Evolutionary conservation across 2,797 vertebrate genomes (phyloP).

Genomic region (Macropus fuliginosus): DNA sequence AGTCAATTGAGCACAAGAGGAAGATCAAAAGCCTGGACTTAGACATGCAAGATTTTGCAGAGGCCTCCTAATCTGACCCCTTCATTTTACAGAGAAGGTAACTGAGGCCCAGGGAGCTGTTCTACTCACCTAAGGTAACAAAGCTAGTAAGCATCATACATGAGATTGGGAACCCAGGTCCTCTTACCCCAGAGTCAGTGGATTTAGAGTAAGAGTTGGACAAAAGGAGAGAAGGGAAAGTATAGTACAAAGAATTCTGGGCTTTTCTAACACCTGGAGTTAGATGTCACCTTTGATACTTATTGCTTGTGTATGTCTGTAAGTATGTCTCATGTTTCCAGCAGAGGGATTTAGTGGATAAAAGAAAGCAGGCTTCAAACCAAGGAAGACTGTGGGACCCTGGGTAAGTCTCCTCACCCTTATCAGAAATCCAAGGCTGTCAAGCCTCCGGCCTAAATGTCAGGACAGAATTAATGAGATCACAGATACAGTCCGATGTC

Average conservation of each 20-base stretch:
- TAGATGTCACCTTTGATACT: not conserved
- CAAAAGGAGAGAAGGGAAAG: not conserved
- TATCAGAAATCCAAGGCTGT: not conserved
- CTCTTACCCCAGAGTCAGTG: not conserved
- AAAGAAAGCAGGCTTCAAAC: not conserved
- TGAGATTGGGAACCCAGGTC: not conserved
- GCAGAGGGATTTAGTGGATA: not conserved
- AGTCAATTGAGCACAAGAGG: not conserved
- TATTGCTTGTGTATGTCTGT: too few relatives aligned
- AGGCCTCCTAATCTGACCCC: not conserved
- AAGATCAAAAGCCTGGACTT: not conserved
- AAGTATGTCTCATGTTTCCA: not conserved
- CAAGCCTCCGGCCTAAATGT: not conserved
- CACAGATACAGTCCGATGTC: not conserved
- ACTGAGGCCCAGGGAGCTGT: not conserved
- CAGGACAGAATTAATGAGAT: not conserved
- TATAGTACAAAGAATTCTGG: not conserved
- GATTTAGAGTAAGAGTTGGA: not conserved
- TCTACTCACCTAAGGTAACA: not conserved
- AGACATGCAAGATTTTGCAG: not conserved
- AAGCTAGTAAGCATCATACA: not conserved
- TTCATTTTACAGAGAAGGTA: not conserved
- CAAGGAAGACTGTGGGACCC: not conserved
- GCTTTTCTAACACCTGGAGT: not conserved
- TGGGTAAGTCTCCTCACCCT: not conserved